Evolutionary conservation across 2,888 invertebrate species (phyloP).

Genomic region (Pseudanteris insignis): DNA sequence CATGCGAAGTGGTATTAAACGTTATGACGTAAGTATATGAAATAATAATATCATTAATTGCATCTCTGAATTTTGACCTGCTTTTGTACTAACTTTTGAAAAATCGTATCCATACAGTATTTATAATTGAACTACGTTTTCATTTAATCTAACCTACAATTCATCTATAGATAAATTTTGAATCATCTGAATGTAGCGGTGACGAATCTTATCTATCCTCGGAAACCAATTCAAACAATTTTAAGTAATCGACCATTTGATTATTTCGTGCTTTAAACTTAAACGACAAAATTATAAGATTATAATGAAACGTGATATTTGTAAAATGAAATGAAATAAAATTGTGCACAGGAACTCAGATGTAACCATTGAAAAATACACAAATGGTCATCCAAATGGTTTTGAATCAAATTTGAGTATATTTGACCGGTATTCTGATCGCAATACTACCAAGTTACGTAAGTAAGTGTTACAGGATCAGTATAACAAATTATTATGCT

Average conservation of each 20-base stretch:
- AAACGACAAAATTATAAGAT: too few species aligned
- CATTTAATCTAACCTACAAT: neutral
- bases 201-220: conserved; percentile 28
- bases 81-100: too few species aligned
- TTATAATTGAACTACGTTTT: neutral
- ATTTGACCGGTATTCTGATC: conserved; percentile 5
- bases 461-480: conserved; percentile 22
- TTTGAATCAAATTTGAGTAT: conserved; percentile 14
- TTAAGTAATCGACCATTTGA: conserved; percentile 12
- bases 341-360: conserved; percentile 6
- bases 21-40: conserved; percentile 23
- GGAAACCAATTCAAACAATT: conserved; percentile 14
- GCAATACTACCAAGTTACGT: conserved; percentile 11
- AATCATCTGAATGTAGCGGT: conserved; percentile 21
- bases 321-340: too few species aligned
- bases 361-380: conserved; percentile 16
- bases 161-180: conserved; percentile 14
- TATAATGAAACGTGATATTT: too few species aligned
- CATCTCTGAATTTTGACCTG: neutral
- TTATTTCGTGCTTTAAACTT: too few species aligned
- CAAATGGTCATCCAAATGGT: conserved; percentile 23
- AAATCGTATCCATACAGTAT: too few species aligned
- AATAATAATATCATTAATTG: too few species aligned
- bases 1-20: conserved; percentile 25
- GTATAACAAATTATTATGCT: too few species aligned